Evolutionary conservation across 2,888 invertebrate genomes (phyloP).

Genomic region (Aphodius granarius): DNA sequence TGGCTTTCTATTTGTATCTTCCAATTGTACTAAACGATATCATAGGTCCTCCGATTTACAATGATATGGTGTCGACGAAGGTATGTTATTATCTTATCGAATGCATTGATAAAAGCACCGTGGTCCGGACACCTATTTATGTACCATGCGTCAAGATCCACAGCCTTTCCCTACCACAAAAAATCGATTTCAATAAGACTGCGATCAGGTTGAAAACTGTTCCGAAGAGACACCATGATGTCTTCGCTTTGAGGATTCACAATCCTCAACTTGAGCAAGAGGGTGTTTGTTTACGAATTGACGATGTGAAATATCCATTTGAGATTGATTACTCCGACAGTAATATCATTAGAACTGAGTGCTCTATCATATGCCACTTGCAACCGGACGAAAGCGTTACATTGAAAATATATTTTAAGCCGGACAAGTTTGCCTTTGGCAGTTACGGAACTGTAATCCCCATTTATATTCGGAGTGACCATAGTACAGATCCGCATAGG

Average conservation of each 20-base stretch:
- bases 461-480: neutral
- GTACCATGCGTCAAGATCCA: neutral
- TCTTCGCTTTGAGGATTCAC: neutral
- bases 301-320: neutral
- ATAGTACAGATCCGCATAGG: neutral
- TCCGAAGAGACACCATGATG: neutral
- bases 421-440: neutral
- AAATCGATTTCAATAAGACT: neutral
- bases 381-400: neutral
- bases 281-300: neutral
- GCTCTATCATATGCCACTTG: neutral
- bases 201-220: neutral
- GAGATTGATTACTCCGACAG: neutral
- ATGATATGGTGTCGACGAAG: neutral
- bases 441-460: neutral
- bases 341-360: neutral
- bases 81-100: neutral
- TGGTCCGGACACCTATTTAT: neutral
- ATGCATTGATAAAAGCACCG: neutral
- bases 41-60: neutral
- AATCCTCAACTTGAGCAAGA: neutral
- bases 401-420: neutral
- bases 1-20: neutral
- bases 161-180: neutral
- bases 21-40: neutral